Percentiles rank a stretch among this genome's conserved stretches.
Conservation (phyloP, 2,113 vertebrate genomes). For the Zapus hudsonius region DNA sequence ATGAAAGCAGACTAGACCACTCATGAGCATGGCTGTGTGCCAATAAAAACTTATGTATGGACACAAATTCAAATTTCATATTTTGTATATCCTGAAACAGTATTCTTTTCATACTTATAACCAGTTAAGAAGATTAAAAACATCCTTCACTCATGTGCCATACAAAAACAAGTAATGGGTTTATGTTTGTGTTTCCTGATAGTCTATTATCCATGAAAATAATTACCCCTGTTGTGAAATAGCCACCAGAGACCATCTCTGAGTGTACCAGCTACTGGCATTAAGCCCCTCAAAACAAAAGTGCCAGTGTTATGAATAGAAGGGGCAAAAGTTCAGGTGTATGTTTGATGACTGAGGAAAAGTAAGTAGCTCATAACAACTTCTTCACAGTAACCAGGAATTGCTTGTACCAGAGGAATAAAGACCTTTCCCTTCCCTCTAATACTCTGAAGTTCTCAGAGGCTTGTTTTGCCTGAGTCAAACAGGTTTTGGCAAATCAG, state of each 20-base stretch:
- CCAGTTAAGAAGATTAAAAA: background rate
- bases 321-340: background rate
- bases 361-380: background rate
- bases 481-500: background rate
- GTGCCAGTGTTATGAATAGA: background rate
- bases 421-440: background rate
- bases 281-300: conserved; percentile 11
- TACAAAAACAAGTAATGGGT: background rate
- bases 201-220: background rate
- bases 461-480: background rate
- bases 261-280: background rate
- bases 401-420: background rate
- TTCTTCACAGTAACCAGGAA: background rate
- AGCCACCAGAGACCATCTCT: background rate
- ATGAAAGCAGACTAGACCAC: background rate
- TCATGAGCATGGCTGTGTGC: background rate
- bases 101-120: background rate
- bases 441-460: background rate
- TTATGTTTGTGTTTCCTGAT: background rate
- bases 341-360: background rate
- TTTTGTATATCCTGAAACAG: background rate
- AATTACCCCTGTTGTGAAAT: background rate
- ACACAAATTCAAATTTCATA: background rate
- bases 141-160: background rate
- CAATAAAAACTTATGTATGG: background rate